Evolutionary conservation across 2,113 vertebrate species (phyloP).

Genomic region (Connochaetes taurinus): DNA sequence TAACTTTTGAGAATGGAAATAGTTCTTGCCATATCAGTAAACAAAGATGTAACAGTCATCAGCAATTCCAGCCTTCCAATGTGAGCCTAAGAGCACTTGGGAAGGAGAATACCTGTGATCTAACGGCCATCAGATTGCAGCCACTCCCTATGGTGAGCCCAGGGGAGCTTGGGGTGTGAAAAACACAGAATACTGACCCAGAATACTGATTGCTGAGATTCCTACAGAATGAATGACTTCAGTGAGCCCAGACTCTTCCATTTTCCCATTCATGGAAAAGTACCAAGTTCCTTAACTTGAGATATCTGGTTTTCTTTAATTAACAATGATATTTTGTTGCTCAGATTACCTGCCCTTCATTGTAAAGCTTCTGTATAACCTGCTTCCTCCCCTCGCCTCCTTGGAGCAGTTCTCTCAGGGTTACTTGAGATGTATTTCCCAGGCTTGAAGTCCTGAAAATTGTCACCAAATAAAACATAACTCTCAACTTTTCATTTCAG

Average conservation of each 20-base stretch:
- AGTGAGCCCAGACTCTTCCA: background rate
- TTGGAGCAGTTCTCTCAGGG: background rate
- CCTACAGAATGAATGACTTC: background rate
- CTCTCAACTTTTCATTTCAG: background rate
- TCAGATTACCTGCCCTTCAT: background rate
- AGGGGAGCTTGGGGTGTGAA: background rate
- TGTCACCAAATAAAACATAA: background rate
- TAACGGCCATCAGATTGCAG: background rate
- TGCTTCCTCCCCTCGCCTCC: background rate
- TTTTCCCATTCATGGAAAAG: background rate
- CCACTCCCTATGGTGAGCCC: background rate
- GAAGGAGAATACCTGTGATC: background rate
- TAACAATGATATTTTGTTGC: background rate
- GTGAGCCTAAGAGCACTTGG: background rate
- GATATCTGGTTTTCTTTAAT: background rate
- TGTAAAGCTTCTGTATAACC: background rate
- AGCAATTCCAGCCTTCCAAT: background rate
- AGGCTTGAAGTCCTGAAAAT: background rate
- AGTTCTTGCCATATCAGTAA: background rate
- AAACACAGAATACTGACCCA: background rate
- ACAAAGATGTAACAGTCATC: background rate
- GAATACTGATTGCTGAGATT: background rate
- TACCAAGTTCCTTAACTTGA: background rate
- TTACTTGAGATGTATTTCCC: background rate
- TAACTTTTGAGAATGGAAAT: background rate